Evolutionary conservation across 1,140 invertebrate species (phyloP).

Genomic region (Rhysida immarginata): DNA sequence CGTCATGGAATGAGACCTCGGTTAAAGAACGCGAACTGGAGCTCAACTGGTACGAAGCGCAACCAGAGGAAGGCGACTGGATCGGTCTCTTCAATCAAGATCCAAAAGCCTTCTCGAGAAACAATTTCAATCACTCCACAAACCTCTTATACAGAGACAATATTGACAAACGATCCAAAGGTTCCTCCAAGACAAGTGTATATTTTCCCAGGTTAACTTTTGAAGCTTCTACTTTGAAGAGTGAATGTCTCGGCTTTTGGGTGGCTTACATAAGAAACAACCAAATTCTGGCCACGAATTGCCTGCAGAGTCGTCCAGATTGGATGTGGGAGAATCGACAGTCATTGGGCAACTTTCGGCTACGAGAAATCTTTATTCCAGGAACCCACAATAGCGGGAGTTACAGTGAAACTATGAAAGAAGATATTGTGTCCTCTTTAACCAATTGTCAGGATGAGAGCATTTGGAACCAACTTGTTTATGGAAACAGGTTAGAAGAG

Average conservation of each 20-base stretch:
- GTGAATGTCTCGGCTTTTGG: constrained; percentile 26
- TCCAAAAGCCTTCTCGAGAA: too few species aligned
- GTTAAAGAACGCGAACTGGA: constrained; percentile 17
- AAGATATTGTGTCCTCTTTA: constrained; percentile 32
- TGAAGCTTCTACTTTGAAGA: neutral
- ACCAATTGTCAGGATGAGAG: constrained; percentile 38
- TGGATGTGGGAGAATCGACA: constrained; percentile 41
- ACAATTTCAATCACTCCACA: neutral
- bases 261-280: constrained; percentile 21
- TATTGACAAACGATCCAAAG: constrained; percentile 1
- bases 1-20: constrained; percentile 9
- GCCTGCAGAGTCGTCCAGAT: constrained; percentile 35
- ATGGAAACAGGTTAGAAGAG: constrained; percentile 5
- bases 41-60: constrained; percentile 16
- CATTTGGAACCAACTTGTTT: constrained; percentile 7
- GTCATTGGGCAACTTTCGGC: constrained; percentile 25
- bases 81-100: constrained; percentile 16
- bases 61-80: constrained; percentile 9
- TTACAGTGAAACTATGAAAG: constrained; percentile 28
- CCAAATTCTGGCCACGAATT: constrained; percentile 20
- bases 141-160: too few species aligned
- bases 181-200: constrained; percentile 11
- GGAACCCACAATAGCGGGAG: constrained; percentile 47
- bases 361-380: constrained; percentile 41
- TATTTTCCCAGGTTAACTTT: constrained; percentile 15